Evolutionary conservation across 1,140 invertebrate genomes (phyloP).

Genomic region (Littorina saxatilis): DNA sequence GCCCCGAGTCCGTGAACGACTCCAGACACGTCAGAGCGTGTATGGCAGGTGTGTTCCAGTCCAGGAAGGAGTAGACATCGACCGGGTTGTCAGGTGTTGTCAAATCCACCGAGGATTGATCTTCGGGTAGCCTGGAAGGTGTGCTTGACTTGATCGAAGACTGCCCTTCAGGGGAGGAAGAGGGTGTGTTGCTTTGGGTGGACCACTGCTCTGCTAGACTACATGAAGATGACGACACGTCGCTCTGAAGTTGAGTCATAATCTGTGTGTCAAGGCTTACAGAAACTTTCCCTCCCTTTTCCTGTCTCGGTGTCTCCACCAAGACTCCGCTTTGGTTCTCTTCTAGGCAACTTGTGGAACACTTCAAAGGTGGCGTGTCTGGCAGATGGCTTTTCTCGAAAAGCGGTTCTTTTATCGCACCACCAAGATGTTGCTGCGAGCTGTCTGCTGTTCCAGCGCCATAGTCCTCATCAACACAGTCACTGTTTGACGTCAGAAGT

Average conservation of each 20-base stretch:
- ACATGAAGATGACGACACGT: too few relatives aligned
- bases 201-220: too few relatives aligned
- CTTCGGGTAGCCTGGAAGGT: neutral
- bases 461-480: neutral
- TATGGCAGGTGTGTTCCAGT: neutral
- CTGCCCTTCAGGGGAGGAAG: neutral
- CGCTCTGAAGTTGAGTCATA: too few relatives aligned
- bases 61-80: neutral
- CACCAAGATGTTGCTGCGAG: neutral
- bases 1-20: neutral
- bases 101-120: neutral
- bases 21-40: conserved; percentile 9
- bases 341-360: neutral
- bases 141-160: too few relatives aligned
- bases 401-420: neutral
- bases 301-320: neutral
- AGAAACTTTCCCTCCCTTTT: neutral
- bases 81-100: neutral
- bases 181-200: too few relatives aligned
- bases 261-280: too few relatives aligned
- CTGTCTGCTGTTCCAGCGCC: neutral
- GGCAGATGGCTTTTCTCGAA: neutral
- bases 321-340: neutral
- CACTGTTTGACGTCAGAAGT: neutral
- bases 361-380: neutral